These are phyloP conservation scores for Tarsius wallacei DNA, from an alignment of 2,797 vertebrate genomes.

Conservation along the genomic window DNA sequence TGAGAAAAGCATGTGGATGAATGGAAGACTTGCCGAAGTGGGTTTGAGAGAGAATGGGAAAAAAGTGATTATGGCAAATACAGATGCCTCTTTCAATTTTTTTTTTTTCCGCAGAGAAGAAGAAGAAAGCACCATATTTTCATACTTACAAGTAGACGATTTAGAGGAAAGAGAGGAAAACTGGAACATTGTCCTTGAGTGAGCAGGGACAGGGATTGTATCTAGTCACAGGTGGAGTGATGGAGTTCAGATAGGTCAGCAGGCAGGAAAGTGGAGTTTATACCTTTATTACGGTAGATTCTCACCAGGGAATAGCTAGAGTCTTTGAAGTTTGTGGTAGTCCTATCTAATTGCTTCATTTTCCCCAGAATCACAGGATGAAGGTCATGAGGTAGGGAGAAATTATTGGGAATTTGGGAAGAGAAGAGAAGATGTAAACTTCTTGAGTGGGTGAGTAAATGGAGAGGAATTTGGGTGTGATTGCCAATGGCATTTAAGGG, in stretches of 20 bases:
- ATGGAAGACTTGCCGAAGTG: neutral
- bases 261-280: neutral
- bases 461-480: neutral
- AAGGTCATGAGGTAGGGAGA: neutral
- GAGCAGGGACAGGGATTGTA: neutral
- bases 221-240: neutral
- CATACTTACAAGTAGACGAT: neutral
- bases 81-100: neutral
- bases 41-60: neutral
- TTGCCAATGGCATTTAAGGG: neutral
- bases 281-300: neutral
- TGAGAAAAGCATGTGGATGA: neutral
- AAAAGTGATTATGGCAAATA: too few species aligned
- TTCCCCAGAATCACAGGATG: neutral
- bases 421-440: neutral
- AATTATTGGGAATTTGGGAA: neutral
- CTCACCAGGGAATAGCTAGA: neutral
- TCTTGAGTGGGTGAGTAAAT: neutral
- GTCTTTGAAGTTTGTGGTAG: neutral
- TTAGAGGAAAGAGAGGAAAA: neutral
- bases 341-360: neutral
- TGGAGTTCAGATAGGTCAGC: neutral
- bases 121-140: neutral
- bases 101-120: neutral
- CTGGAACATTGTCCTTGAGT: neutral